Base-by-base conservation (phyloP, 1,140 invertebrate genomes). In the Gerris buenoi region DNA sequence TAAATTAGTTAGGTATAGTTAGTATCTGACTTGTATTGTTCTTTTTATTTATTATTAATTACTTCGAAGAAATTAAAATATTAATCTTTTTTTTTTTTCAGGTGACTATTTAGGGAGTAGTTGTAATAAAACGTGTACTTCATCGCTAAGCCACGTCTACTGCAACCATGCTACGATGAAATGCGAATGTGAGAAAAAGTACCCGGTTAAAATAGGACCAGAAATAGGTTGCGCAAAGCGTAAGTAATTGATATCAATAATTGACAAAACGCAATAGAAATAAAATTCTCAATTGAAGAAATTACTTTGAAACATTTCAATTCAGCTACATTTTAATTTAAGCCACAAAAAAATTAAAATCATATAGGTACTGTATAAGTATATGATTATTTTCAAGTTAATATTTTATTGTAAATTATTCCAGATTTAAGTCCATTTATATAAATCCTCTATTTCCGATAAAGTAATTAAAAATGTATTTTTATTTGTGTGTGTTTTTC, bases 151-250 rank as follows among this genome's bases (percentile, higher is more conserved):
- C 69, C 86, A 91, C 78, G 88, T 90, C 69, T 82, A 81, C 77
- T 91, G 89, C 76, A 85, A 90, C 76, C 81, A 83, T 56, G 77
- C 81, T 70, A 85, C 83, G 56, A 79, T 80, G 61, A 78, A 78
- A 63, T 91, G 89, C 77, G 85, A 85, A 74, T 91, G 89, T 75
- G 87, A 89, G 71, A 84, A 85, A 72, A 85, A 84, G 70, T 87
- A 88, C 77, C 86, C 88, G 13, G 89, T 91, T 68, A 81, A 82
- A 73, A 81, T 91, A 66, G 87, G 85, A 67, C 80, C 82, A 67
- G 81, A 80, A 67, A 87, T 84, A 74, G 89, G 88, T 71, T 91
- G 89, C 79, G 87, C 85, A 73, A 90, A 89, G 83, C 86, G 89
- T 90, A 79, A 82, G 85, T 82, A n/a, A n/a, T n/a, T n/a, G n/a